Evolutionary conservation across 2,888 invertebrate genomes (phyloP), one percentile per base, ranked within the genome.

Genomic region (Kryphioiulus occultus): DNA sequence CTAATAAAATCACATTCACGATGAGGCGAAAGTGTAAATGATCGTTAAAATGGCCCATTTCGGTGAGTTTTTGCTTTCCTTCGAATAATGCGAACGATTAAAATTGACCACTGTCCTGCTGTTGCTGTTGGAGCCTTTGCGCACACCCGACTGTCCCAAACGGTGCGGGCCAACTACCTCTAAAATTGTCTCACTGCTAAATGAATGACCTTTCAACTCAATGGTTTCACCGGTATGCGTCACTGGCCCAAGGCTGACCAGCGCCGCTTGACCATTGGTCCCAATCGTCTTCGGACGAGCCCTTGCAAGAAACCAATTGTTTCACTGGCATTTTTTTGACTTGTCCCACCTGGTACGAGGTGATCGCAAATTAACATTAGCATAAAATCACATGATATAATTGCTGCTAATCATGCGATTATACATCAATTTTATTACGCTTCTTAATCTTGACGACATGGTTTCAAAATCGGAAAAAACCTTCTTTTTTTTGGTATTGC

Each of bases 211-310:
- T 30, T 30, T 78, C 78, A 78, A 30, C 78, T 26, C 0, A 1
- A 12, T 22, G 26, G 12, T 68, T 68, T 68, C 68, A 22, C n/a
- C 15, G 30, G 26, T 30, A 78, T 78, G 5, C 26, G 3, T 15
- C 26, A 44, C 3, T 30, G 78, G 12, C 78, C 78, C 30, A 9
- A 78, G 78, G 78, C 78, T 78, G 78, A 78, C 78, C 78, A 78
- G 26, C 78, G 26, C 78, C 10, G 78, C 15, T 78, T 78, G 78
- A 78, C 78, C 78, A 78, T 78, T 78, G 78, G 78, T 78, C 78
- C 78, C 78, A 30, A 78, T 78, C 30, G 78, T 78, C 78, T 78
- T 78, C 30, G 12, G 30, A 78, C 78, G 12, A 30, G 30, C 78
- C 30, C 78, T 17, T 78, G 12, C 15, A 30, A 78, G 9, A 1